phyloP scores from a whole-genome alignment of 2,113 vertebrate species.

The Pterocles gutturalis region DNA sequence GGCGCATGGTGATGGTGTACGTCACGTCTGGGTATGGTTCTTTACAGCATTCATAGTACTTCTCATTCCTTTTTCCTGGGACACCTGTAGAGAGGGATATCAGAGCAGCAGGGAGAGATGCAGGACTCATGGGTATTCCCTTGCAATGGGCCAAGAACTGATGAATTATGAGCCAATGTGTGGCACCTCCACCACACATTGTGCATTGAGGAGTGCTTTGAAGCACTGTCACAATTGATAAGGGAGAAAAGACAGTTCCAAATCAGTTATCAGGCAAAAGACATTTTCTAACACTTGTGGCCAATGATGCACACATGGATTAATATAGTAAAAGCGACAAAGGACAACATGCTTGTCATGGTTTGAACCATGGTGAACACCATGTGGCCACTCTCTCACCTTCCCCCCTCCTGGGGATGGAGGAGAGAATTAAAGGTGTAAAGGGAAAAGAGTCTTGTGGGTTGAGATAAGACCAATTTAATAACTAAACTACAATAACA shows the following conservation, averaged over 20 bases:
- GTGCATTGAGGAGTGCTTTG: accelerated
- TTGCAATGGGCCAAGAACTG: not conserved
- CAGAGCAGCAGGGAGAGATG: not conserved
- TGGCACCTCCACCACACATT: not conserved
- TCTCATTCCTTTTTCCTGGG: conserved; percentile 88
- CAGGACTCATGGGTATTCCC: not conserved
- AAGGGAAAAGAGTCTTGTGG: too few relatives aligned
- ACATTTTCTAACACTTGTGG: not conserved
- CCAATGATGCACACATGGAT: not conserved
- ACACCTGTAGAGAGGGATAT: conserved; percentile 74
- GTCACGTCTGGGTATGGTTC: conserved; percentile 92
- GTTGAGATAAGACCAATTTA: too few relatives aligned
- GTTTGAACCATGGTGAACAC: too few relatives aligned
- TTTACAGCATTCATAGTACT: conserved; percentile 92
- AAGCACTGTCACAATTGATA: not conserved
- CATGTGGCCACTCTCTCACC: too few relatives aligned
- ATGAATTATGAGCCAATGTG: not conserved
- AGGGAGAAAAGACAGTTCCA: not conserved
- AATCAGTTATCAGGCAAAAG: not conserved
- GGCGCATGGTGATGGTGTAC: conserved; percentile 89
- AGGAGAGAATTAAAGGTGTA: too few relatives aligned
- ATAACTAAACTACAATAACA: too few relatives aligned
- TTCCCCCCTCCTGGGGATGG: too few relatives aligned
- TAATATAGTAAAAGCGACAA: not conserved
- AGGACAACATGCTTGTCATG: not conserved